Base-by-base conservation (phyloP, 1,140 invertebrate species). In the Solen grandis region DNA sequence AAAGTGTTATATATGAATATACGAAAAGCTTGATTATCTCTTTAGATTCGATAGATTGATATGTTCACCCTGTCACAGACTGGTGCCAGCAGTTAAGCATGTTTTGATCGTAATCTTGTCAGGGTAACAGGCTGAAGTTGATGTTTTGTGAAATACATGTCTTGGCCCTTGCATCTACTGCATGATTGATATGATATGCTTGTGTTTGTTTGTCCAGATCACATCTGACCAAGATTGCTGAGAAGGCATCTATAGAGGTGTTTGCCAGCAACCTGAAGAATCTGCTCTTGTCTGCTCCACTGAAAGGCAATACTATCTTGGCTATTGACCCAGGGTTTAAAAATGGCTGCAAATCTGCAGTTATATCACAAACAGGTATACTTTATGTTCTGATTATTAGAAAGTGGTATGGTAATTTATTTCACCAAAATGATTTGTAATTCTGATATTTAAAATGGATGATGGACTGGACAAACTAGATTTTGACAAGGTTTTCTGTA, bases 271-370 rank as follows among this genome's bases (percentile, higher is more conserved):
- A 98, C 92, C 91, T 98, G 31, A 96, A 97, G 86, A 95, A 96
- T 81, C 93, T 98, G 52, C 90, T 99, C 3, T 89, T 98, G 3
- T 94, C 94, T 31, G 94, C 95, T 19, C 97, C 97, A 0, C 92
- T 97, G 0, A 95, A 96, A 89, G 96, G 96, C n/a, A 94, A 95
- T 90, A 92, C 93, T 0, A 96, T 98, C 57, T 89, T 97, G 16
- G 97, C 96, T 0, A 94, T 98, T 52, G 97, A 99, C 94, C 97
- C 97, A 2, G 94, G 97, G 0, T 97, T 95, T 89, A 93, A 89
- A 70, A 95, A 97, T 88, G 97, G 97, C 2, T 98, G 97, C 89
- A 98, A 98, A 93, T 88, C 96, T 69, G 95, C 95, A 10, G 90
- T 96, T 0, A 94, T 96, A 25, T 95, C 95, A 29, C 92, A 94